These are phyloP conservation scores for Chamaea fasciata DNA, from an alignment of 2,113 vertebrate genomes.

Conservation along the genomic window DNA sequence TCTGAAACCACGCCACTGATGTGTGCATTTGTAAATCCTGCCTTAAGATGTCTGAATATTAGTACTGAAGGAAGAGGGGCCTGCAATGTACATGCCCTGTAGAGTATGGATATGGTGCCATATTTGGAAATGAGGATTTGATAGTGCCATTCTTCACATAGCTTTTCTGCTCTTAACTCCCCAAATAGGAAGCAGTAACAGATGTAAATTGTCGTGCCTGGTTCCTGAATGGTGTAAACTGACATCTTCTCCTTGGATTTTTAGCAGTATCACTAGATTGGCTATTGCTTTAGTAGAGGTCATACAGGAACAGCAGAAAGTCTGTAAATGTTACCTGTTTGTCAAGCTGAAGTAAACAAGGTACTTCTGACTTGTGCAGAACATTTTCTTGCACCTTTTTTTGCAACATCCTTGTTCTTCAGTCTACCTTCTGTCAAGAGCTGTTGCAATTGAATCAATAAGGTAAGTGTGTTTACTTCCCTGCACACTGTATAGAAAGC, in stretches of 20 bases:
- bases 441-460: neutral
- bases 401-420: neutral
- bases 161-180: neutral
- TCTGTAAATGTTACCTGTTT: neutral
- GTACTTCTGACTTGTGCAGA: neutral
- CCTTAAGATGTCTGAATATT: neutral
- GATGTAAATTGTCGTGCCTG: neutral
- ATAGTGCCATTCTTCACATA: constrained; percentile 19
- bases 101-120: neutral
- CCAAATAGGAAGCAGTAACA: constrained; percentile 27
- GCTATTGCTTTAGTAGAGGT: neutral
- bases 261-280: neutral
- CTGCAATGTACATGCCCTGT: neutral
- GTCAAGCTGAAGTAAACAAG: neutral
- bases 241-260: neutral
- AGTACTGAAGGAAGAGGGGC: neutral
- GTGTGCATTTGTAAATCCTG: neutral
- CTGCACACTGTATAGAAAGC: neutral
- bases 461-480: neutral
- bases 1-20: neutral
- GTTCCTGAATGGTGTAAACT: neutral
- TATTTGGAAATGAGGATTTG: neutral
- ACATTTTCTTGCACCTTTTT: neutral
- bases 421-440: neutral
- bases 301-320: neutral